These are phyloP conservation scores for Danio choprae DNA, from an alignment of 2,797 vertebrate genomes.

Conservation along the genomic window DNA sequence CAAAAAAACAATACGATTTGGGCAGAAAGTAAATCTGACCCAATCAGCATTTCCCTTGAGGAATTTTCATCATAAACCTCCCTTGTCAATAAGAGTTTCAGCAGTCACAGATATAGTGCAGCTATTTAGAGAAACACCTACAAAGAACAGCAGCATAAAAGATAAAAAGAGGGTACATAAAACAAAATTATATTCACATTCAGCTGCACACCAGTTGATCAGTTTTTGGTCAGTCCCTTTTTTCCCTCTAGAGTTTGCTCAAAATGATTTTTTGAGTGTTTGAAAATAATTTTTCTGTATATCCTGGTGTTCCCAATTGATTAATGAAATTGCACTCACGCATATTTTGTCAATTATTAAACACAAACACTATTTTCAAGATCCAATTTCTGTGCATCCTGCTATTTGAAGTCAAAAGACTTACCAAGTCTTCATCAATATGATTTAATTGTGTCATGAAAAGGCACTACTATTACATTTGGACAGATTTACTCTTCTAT, in stretches of 20 bases:
- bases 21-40: constrained; percentile 2
- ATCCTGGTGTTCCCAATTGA: constrained; percentile 10
- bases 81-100: constrained; percentile 66
- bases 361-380: constrained; percentile 48
- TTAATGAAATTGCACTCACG: constrained; percentile 34
- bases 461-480: constrained; percentile 62
- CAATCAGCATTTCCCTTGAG: constrained; percentile 17
- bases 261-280: background rate
- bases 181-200: constrained; percentile 65
- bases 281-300: background rate
- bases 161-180: constrained; percentile 42
- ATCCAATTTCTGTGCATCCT: constrained; percentile 45
- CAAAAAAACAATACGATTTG: background rate
- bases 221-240: constrained; percentile 71
- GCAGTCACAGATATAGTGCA: constrained; percentile 69
- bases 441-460: constrained; percentile 49
- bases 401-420: constrained; percentile 37
- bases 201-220: constrained; percentile 66
- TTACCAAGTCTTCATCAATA: constrained; percentile 45
- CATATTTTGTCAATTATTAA: constrained; percentile 40
- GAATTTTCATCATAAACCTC: constrained; percentile 52
- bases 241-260: background rate
- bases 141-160: constrained; percentile 73
- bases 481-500: constrained; percentile 64
- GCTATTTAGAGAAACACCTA: constrained; percentile 58